Base-by-base conservation (phyloP, 1,140 invertebrate genomes). In the Pseudomyrmex flavicornis region DNA sequence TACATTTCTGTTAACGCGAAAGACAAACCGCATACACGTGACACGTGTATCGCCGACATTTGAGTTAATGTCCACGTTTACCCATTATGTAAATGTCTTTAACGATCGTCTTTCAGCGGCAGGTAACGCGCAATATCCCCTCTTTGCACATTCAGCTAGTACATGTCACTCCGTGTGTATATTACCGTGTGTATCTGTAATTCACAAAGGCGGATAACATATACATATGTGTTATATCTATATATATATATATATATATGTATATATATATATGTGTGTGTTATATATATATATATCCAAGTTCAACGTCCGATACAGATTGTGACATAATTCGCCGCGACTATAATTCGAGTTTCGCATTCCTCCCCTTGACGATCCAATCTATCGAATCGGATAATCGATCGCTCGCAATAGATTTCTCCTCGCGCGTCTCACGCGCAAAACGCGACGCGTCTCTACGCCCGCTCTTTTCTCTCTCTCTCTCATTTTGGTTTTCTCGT, bases 331-430 rank as follows among this genome's bases (percentile, higher is more conserved):
- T 80, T 54, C 66, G 15, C 54, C 2, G 44, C 44, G 76, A 80
- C 54, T 80, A 35, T 5, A 80, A 80, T 80, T 80, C 54, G 54
- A 80, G 20, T 44, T 72, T 79, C 65, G 52, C 66, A 79, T 80
- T 72, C 54, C 44, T 61, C n/a, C 44, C 48, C 35, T 35, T 5
- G 35, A 68, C 46, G 63, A 66, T 69, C 63, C 58, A 75, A 79
- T 66, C 82, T 52, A 26, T 69, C 26, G n/a, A 17, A 80, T 80
- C 66, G 59, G 48, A 59, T 70, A 70, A 80, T 80, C 66, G 54
- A 80, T 70, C 52, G 54, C 54, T 79, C 56, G 44, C 54, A 56
- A 15, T 35, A 20, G 35, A 79, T 70, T 22, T 35, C 35, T 35
- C 5, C n/a, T 7, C 54, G 35, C n/a, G 13, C 48, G 69, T 69